phyloP scores from a whole-genome alignment of 2,113 vertebrate species.

The Sterna hirundo region DNA sequence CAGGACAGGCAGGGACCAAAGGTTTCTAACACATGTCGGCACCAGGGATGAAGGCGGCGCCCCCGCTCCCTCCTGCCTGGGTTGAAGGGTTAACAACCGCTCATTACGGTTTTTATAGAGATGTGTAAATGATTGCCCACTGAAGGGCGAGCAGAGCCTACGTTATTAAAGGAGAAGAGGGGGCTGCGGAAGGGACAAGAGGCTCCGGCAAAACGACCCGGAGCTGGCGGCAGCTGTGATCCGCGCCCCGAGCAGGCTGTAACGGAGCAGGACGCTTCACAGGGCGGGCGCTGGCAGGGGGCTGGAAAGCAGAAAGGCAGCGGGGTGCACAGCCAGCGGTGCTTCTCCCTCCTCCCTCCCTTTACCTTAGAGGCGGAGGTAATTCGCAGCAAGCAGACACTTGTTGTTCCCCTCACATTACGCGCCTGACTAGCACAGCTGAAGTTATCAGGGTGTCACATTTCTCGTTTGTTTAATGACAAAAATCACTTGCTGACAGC shows the following conservation, averaged over 20 bases:
- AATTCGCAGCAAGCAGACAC: background rate
- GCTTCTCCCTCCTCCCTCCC: background rate
- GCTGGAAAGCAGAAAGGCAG: background rate
- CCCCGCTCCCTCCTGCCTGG: background rate
- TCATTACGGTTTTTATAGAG: background rate
- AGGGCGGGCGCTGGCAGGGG: rapidly evolving
- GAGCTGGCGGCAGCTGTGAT: background rate
- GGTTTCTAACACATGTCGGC: background rate
- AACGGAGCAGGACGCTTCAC: background rate
- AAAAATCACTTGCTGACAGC: background rate
- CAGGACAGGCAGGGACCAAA: background rate
- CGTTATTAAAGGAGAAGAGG: background rate
- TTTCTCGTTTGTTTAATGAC: background rate
- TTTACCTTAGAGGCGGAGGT: background rate
- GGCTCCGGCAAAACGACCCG: background rate
- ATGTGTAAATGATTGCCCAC: background rate
- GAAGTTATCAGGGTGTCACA: background rate
- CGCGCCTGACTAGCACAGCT: background rate
- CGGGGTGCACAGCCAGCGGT: rapidly evolving
- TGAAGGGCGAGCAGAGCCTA: background rate
- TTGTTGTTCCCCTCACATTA: background rate
- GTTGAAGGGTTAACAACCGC: background rate
- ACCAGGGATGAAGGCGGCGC: background rate
- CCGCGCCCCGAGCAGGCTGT: background rate
- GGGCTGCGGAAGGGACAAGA: background rate